Base-by-base conservation (phyloP, 1,140 invertebrate species). In the Ceratina australensis region DNA sequence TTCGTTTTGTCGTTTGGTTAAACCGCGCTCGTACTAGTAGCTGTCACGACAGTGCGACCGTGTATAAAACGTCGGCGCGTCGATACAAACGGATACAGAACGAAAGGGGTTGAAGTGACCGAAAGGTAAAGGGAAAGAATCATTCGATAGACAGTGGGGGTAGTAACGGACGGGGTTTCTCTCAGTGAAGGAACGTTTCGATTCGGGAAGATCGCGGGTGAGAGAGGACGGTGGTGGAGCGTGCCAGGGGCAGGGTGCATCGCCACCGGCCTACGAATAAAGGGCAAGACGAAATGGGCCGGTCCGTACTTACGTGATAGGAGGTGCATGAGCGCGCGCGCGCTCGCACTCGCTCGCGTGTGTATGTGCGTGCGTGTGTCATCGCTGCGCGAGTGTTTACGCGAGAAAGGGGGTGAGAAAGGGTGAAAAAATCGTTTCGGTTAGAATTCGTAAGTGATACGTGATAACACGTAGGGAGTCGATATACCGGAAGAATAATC, bases 261-360 rank as follows among this genome's bases (percentile, higher is more conserved):
- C 57, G 60, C 59, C 56, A 72, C 60, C 56, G 52, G 61, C 57
- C 79, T 50, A 66, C 61, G 76, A 68, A 82, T 85, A 85, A 86
- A 86, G 83, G 80, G 77, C 80, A 73, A 86, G 72, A 71, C 33
- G 57, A 86, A 86, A 86, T 86, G 84, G 84, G 84, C 83, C 84
- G 83, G 77, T 86, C 84, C 83, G 84, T 65, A 66, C 73, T 86
- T 84, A 86, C 83, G 83, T 86, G 84, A 86, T 86, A 86, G 72
- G 79, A 84, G 82, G 84, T 84, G 84, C 80, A 80, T 68, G 83
- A 85, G 83, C 83, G 84, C 83, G 84, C 84, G 84, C 79, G 82
- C 84, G 82, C 84, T 78, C 82, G 75, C 71, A 47, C 83, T 72
- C 78, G 59, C 71, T 64, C 80, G 80, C 73, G 76, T 80, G 83